These are phyloP conservation scores for Oedothorax gibbosus DNA, from an alignment of 1,140 invertebrate species.

Conservation along the genomic window DNA sequence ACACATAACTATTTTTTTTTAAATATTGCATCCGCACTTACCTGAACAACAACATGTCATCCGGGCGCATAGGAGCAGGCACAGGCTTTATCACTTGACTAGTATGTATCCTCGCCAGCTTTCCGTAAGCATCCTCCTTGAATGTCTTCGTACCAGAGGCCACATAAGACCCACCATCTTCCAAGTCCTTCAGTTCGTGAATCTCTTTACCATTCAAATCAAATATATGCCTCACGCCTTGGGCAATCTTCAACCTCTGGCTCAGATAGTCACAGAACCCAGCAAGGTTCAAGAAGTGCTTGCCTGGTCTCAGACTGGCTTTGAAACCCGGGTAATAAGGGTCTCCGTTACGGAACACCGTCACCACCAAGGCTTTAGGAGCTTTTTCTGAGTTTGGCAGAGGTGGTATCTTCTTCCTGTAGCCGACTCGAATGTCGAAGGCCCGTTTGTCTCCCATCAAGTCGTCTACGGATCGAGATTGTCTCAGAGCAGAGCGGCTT, in stretches of 20 bases:
- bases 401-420: constrained; percentile 36
- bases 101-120: constrained; percentile 9
- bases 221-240: constrained; percentile 79
- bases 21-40: not conserved
- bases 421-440: constrained; percentile 46
- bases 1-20: not conserved
- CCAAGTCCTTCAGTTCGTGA: constrained; percentile 84
- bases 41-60: constrained; percentile 62
- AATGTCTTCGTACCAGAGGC: constrained; percentile 91
- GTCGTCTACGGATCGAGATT: constrained; percentile 15
- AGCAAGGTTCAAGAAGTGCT: constrained; percentile 87
- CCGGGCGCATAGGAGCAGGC: constrained; percentile 48
- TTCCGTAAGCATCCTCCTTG: constrained; percentile 69
- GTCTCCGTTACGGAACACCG: constrained; percentile 94
- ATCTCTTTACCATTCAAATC: constrained; percentile 88
- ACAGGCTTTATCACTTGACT: constrained; percentile 5
- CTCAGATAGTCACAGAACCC: constrained; percentile 80
- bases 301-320: constrained; percentile 86
- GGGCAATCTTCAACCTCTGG: constrained; percentile 63
- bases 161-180: constrained; percentile 90
- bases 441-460: constrained; percentile 19
- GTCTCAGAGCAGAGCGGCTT: constrained; percentile 1
- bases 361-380: constrained; percentile 79
- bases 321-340: constrained; percentile 89
- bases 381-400: not conserved